Evolutionary conservation across 2,888 invertebrate species (phyloP).

Genomic region (Hypena proboscidalis): DNA sequence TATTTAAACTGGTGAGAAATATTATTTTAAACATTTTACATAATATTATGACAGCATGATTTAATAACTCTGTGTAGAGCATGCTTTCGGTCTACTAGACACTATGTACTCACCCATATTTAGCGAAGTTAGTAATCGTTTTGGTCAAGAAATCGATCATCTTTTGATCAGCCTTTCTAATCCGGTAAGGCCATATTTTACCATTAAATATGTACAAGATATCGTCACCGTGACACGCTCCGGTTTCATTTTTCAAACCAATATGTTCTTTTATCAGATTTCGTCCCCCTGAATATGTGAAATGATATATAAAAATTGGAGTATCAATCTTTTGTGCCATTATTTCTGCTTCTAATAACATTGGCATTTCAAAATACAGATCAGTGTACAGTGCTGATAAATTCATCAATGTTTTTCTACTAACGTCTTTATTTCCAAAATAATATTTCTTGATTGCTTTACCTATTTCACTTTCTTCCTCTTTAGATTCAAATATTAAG

Average conservation of each 20-base stretch:
- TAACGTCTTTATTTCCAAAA: slow-evolving; percentile 71
- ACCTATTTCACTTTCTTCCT: slow-evolving; percentile 47
- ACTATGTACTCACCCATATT: slow-evolving; percentile 60
- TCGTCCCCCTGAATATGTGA: slow-evolving; percentile 66
- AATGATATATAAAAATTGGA: slow-evolving; percentile 66
- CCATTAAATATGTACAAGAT: slow-evolving; percentile 66
- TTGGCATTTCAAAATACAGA: slow-evolving; percentile 67
- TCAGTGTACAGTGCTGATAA: slow-evolving; percentile 65
- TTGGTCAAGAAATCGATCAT: slow-evolving; percentile 65
- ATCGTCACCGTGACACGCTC: slow-evolving; percentile 73
- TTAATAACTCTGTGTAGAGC: too few species aligned
- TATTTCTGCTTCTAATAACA: slow-evolving; percentile 60
- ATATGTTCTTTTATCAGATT: slow-evolving; percentile 60
- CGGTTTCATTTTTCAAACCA: slow-evolving; percentile 50
- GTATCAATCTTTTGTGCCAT: slow-evolving; percentile 43
- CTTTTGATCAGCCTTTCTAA: slow-evolving; percentile 53
- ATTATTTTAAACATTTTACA: too few species aligned
- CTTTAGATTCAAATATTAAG: slow-evolving; percentile 58
- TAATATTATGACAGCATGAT: too few species aligned
- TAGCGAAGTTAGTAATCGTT: slow-evolving; percentile 74
- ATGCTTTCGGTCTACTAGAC: too few species aligned
- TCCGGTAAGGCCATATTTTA: slow-evolving; percentile 55
- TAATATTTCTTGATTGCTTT: slow-evolving; percentile 69
- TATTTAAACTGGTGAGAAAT: too few species aligned
- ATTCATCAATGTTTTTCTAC: slow-evolving; percentile 56